Evolutionary conservation across 1,140 invertebrate species (phyloP), one percentile per base, ranked within the genome.

Genomic region (Saccostrea cuccullata): DNA sequence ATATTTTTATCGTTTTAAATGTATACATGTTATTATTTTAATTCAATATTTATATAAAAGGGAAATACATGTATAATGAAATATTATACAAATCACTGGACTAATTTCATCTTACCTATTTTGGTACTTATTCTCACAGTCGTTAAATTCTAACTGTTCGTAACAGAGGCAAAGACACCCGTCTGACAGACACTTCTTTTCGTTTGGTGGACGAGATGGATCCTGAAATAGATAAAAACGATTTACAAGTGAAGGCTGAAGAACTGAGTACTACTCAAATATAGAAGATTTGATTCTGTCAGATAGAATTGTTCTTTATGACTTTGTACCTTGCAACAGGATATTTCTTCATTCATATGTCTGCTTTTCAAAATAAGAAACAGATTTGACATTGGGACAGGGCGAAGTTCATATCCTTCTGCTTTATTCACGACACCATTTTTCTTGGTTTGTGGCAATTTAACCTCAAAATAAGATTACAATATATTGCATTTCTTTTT

Each of bases 391-490:
- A 40, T 55, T 15, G 70, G 12, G 11, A 87, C 86, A 26, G 86
- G 86, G 17, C 77, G 70, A 26, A 87, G 55, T 64, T 87, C 73
- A 60, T 87, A 87, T 30, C 55, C 86, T 36, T 77, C 86, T 83
- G 15, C 73, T 12, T 20, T 55, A 2, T 36, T 67, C 17, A 58
- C 12, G 12, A 23, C 9, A 9, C 55, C 55, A 6, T n/a, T 40
- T n/a, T 13, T 26, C 11, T 23, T 30, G 15, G 55, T 30, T 0
- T 26, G 13, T 55, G 20, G 77, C n/a, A 56, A 23, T 30, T 64
- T 40, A 5, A 87, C 70, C 73, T 70, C 6, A 8, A 55, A 86
- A 13, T 26, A 26, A 73, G 23, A 13, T 73, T 73, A 73, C 3
- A 23, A 73, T 9, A 26, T 26, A 73, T 26, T 26, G 67, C 23